A percentile compares a stretch with the other conserved stretches of the same genome.
Conservation (phyloP, 2,113 vertebrate genomes). For the Scatophagus argus region DNA sequence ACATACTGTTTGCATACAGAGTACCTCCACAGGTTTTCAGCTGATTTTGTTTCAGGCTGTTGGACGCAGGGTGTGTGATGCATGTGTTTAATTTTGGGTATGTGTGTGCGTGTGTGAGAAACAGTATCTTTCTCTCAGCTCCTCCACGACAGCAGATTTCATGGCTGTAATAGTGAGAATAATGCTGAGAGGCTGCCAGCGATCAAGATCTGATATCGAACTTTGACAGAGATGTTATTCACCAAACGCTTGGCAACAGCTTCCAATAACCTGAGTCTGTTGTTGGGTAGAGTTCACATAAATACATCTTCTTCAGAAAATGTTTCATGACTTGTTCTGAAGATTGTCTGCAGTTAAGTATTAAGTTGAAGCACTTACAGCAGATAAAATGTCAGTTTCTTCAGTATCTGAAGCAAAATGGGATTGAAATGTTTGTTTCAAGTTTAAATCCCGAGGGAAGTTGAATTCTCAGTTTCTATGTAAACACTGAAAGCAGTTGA, state of each 20-base stretch:
- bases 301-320: background rate
- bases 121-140: slow-evolving; percentile 13
- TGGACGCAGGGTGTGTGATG: background rate
- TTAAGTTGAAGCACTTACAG: background rate
- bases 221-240: slow-evolving; percentile 34
- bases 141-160: slow-evolving; percentile 35
- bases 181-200: slow-evolving; percentile 35
- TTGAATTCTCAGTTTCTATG: no score
- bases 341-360: background rate
- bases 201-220: slow-evolving; percentile 30
- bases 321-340: background rate
- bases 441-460: no score
- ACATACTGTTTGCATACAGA: background rate
- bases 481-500: background rate
- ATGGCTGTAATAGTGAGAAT: slow-evolving; percentile 41
- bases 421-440: no score
- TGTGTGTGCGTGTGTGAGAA: background rate
- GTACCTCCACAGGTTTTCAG: background rate
- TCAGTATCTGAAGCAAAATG: background rate
- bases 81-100: background rate
- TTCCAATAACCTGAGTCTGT: background rate
- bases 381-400: background rate
- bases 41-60: slow-evolving; percentile 44
- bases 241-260: background rate
- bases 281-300: slow-evolving; percentile 19